Conservation (phyloP, 2,113 vertebrate genomes). For the Oreochromis aureus region DNA sequence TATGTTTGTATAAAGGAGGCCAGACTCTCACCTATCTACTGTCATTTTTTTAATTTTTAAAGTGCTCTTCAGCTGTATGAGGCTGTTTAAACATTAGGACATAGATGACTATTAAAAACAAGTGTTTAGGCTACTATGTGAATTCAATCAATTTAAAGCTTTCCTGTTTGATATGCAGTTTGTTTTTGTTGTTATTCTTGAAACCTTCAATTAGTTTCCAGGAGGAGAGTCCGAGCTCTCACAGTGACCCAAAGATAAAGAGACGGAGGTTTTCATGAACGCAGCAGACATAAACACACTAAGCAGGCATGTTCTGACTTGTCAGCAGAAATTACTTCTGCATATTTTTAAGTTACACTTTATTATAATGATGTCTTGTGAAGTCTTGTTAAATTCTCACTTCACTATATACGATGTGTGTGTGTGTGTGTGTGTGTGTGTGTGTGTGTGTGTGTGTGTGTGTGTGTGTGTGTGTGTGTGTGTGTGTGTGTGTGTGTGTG, state of each 20-base stretch:
- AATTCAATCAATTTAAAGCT: background rate
- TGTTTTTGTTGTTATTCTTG: background rate
- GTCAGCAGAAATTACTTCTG: background rate
- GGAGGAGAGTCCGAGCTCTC: background rate
- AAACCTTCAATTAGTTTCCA: background rate
- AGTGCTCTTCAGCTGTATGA: background rate
- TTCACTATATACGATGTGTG: background rate
- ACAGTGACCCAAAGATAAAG: background rate
- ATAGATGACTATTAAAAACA: background rate
- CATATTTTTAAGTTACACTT: background rate
- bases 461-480: background rate
- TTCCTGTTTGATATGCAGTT: background rate
- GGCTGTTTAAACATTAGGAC: background rate
- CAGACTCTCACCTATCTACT: background rate
- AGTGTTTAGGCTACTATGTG: background rate
- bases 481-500: background rate
- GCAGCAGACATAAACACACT: background rate
- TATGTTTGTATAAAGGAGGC: background rate
- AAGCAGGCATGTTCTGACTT: background rate
- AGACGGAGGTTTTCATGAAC: background rate
- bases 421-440: background rate
- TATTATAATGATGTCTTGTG: background rate
- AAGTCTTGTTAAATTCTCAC: background rate
- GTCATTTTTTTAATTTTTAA: background rate
- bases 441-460: background rate